A percentile compares a stretch with the other conserved stretches of the same genome.
Evolutionary conservation across 2,113 vertebrate genomes (phyloP).

Genomic region (Rhizomys pruinosus): DNA sequence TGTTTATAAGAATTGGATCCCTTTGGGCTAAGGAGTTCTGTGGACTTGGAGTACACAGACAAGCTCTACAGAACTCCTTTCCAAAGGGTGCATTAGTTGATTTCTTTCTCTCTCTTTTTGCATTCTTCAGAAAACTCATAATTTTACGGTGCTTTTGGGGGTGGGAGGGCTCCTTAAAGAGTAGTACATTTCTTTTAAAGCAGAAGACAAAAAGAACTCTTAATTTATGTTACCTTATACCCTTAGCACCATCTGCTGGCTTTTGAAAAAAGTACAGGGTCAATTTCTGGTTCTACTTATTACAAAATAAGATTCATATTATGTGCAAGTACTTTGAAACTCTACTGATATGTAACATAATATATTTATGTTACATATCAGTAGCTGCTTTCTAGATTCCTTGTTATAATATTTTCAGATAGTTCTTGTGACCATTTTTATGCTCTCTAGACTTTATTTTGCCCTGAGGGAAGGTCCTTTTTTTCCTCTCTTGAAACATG

Average conservation of each 20-base stretch:
- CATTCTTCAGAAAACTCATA: neutral
- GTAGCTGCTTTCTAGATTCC: neutral
- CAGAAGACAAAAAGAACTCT: neutral
- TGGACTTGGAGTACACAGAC: slow-evolving; percentile 63
- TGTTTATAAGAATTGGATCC: slow-evolving; percentile 86
- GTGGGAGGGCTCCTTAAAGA: neutral
- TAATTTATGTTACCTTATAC: slow-evolving; percentile 29
- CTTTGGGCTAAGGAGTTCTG: slow-evolving; percentile 69
- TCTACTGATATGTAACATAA: neutral
- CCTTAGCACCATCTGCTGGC: slow-evolving; percentile 84
- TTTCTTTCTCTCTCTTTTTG: neutral
- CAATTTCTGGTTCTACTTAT: neutral
- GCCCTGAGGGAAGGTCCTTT: neutral
- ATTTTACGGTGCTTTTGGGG: neutral
- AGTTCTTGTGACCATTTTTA: neutral
- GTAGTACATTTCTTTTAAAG: neutral
- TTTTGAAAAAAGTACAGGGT: neutral
- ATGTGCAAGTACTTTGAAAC: neutral
- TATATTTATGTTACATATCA: no score
- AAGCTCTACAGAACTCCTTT: slow-evolving; percentile 69
- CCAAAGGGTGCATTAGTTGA: slow-evolving; percentile 18
- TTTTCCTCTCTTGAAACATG: neutral
- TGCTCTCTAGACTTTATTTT: neutral
- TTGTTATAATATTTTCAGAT: neutral
- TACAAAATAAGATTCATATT: neutral